A percentile compares a stretch with the other conserved stretches of the same genome.
Evolutionary conservation across 2,113 vertebrate genomes (phyloP).

Genomic region (Alouatta palliata): DNA sequence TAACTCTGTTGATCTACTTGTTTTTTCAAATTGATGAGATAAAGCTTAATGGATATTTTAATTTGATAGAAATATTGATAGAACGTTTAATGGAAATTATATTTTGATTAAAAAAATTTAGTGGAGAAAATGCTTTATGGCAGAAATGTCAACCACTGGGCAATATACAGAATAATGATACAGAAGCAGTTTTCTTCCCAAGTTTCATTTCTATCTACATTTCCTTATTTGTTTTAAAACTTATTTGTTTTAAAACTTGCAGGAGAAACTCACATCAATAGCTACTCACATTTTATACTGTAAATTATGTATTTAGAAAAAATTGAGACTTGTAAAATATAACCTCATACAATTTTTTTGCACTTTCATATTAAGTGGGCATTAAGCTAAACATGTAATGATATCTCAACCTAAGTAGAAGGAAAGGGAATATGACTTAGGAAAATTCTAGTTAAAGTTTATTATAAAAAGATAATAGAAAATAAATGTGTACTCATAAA

Average conservation of each 20-base stretch:
- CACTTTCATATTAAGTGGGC: not conserved
- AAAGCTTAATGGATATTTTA: not conserved
- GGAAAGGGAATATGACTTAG: not conserved
- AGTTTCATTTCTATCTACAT: not conserved
- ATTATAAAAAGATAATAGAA: not conserved
- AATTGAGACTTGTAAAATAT: not conserved
- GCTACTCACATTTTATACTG: not conserved
- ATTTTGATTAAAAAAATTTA: not conserved
- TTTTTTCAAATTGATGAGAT: not conserved
- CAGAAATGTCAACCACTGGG: not conserved
- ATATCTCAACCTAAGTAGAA: not conserved
- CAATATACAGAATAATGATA: not conserved
- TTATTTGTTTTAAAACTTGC: not conserved
- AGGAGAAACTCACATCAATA: not conserved
- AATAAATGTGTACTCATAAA: not conserved
- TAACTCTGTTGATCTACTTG: not conserved
- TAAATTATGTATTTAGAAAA: not conserved
- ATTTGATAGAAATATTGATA: not conserved
- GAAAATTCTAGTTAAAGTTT: not conserved
- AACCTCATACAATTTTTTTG: not conserved
- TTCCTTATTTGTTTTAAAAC: not conserved
- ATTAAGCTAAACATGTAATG: not conserved
- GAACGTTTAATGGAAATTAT: not conserved
- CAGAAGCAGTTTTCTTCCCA: not conserved
- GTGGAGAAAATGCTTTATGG: not conserved